Evolutionary conservation across 2,888 invertebrate species (phyloP).

Genomic region (Macropis europaea): DNA sequence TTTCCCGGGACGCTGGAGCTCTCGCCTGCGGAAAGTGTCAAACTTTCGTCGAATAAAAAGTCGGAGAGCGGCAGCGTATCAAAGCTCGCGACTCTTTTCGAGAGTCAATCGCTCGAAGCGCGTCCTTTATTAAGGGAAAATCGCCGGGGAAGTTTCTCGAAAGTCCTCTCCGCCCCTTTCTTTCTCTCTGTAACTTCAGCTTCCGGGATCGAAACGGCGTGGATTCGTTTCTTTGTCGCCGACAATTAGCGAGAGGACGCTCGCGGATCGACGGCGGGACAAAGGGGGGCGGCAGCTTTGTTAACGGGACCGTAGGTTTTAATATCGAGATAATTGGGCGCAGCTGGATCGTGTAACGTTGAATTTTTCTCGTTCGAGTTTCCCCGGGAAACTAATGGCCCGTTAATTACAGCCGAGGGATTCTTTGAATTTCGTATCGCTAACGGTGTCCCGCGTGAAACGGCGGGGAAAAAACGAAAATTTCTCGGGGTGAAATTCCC

Average conservation of each 20-base stretch:
- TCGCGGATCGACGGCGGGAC: not conserved
- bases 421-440: not conserved
- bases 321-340: constrained; percentile 18
- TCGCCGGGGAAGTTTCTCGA: constrained; percentile 19
- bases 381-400: not conserved
- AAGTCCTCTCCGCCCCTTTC: constrained; percentile 18
- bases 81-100: constrained; percentile 26
- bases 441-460: not conserved
- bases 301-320: constrained; percentile 16
- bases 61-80: constrained; percentile 13
- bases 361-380: not conserved
- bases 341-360: not conserved
- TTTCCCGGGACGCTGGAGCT: constrained; percentile 8
- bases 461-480: not conserved
- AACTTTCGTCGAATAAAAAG: constrained; percentile 46
- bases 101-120: constrained; percentile 40
- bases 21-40: constrained; percentile 30
- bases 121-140: constrained; percentile 35
- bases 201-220: not conserved
- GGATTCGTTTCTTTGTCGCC: not conserved
- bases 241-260: constrained; percentile 19
- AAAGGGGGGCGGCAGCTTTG: not conserved
- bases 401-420: not conserved
- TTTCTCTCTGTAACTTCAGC: not conserved
- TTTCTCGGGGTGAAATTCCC: not conserved